Percentiles rank a stretch among this genome's conserved stretches.
Evolutionary conservation across 2,888 invertebrate species (phyloP).

Genomic region (Esperia sulphurella): DNA sequence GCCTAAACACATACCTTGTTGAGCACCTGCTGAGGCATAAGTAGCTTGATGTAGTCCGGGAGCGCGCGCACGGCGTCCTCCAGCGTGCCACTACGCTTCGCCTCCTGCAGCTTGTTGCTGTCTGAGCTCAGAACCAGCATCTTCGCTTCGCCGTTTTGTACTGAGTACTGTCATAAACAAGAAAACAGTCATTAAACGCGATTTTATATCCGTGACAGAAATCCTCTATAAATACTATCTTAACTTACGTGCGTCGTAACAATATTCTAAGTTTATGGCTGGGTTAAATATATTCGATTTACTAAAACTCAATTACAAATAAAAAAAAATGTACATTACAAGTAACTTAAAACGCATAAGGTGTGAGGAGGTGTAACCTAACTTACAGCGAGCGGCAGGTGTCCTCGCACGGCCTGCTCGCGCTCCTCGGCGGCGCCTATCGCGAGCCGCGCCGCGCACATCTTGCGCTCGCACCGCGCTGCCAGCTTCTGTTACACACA

Average conservation of each 20-base stretch:
- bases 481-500: slow-evolving; percentile 66
- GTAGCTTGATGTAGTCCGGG: slow-evolving; percentile 68
- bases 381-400: slow-evolving; percentile 62
- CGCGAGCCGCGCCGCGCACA: slow-evolving; percentile 70
- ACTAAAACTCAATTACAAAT: too few relatives aligned
- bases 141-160: slow-evolving; percentile 71
- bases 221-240: too few relatives aligned
- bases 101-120: slow-evolving; percentile 58
- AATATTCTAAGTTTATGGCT: too few relatives aligned
- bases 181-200: background rate
- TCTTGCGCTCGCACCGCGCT: slow-evolving; percentile 70
- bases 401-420: slow-evolving; percentile 53
- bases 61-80: slow-evolving; percentile 67
- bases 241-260: too few relatives aligned
- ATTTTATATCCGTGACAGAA: too few relatives aligned
- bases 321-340: too few relatives aligned
- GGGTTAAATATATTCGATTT: too few relatives aligned
- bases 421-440: slow-evolving; percentile 70
- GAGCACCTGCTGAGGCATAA: slow-evolving; percentile 61
- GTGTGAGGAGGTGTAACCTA: too few relatives aligned
- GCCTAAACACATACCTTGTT: slow-evolving; percentile 54
- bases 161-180: slow-evolving; percentile 49
- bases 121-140: slow-evolving; percentile 67
- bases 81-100: slow-evolving; percentile 50
- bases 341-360: too few relatives aligned